phyloP scores from a whole-genome alignment of 2,888 invertebrate genomes.

The Seira musarum region DNA sequence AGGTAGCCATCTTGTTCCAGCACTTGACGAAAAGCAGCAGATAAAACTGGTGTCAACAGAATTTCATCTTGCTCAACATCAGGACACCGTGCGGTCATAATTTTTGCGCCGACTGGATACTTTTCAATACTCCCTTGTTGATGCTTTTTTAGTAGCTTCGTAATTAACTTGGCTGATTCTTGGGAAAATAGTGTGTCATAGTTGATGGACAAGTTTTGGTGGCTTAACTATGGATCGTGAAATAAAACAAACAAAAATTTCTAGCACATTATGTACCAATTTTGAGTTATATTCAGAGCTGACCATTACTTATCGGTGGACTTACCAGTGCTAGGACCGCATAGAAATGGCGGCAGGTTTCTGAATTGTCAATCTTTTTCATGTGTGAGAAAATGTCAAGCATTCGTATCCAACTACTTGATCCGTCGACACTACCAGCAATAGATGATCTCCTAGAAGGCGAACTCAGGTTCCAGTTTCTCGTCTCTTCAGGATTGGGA shows the following conservation, averaged over 20 bases:
- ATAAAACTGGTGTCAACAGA: constrained; percentile 61
- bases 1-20: constrained; percentile 57
- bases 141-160: constrained; percentile 35
- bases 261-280: too few species aligned
- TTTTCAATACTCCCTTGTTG: constrained; percentile 44
- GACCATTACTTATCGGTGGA: too few species aligned
- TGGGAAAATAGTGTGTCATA: constrained; percentile 66
- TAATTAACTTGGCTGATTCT: constrained; percentile 66
- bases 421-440: constrained; percentile 53
- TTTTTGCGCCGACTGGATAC: constrained; percentile 67
- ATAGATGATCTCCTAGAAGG: constrained; percentile 50
- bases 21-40: constrained; percentile 55
- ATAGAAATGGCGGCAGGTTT: constrained; percentile 67
- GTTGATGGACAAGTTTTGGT: constrained; percentile 68
- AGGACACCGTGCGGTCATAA: constrained; percentile 67
- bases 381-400: constrained; percentile 65
- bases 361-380: constrained; percentile 66
- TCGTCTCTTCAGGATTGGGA: constrained; percentile 24
- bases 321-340: constrained; percentile 69
- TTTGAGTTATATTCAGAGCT: too few species aligned
- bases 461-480: constrained; percentile 12
- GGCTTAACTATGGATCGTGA: constrained; percentile 68
- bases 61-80: constrained; percentile 68
- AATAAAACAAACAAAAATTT: constrained; percentile 21
- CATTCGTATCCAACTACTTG: constrained; percentile 64